Conservation (phyloP, 2,888 invertebrate genomes). For the Cyclophora albipunctata region DNA sequence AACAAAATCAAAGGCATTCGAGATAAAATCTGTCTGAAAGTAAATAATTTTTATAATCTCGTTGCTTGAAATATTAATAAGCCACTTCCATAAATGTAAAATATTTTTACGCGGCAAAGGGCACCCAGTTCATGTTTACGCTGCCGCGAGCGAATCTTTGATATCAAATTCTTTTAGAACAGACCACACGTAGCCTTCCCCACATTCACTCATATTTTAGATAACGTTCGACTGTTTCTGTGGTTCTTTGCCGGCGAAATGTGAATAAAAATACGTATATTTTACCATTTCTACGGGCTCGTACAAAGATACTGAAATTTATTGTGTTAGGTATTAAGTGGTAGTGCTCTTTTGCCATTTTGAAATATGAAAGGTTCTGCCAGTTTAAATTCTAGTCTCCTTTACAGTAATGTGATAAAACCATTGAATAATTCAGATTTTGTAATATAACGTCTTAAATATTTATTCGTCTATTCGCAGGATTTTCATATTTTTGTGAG, state of each 20-base stretch:
- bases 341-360: conserved; percentile 26
- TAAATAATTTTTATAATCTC: background rate
- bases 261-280: conserved; percentile 59
- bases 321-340: conserved; percentile 28
- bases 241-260: conserved; percentile 38
- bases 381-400: conserved; percentile 11
- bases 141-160: conserved; percentile 51
- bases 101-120: conserved; percentile 14
- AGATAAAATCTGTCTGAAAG: background rate
- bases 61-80: background rate
- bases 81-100: conserved; percentile 8
- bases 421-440: too few relatives aligned
- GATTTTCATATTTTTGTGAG: too few relatives aligned
- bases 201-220: conserved; percentile 64
- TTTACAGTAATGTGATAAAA: conserved; percentile 1
- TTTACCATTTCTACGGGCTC: conserved; percentile 37
- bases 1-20: too few relatives aligned
- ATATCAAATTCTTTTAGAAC: conserved; percentile 68
- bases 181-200: conserved; percentile 54
- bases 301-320: conserved; percentile 39
- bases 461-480: too few relatives aligned
- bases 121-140: conserved; percentile 30
- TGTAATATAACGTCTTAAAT: too few relatives aligned
- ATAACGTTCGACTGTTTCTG: conserved; percentile 63
- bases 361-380: conserved; percentile 20